Conservation (phyloP, 2,888 invertebrate species). For the Polydesmus complanatus region DNA sequence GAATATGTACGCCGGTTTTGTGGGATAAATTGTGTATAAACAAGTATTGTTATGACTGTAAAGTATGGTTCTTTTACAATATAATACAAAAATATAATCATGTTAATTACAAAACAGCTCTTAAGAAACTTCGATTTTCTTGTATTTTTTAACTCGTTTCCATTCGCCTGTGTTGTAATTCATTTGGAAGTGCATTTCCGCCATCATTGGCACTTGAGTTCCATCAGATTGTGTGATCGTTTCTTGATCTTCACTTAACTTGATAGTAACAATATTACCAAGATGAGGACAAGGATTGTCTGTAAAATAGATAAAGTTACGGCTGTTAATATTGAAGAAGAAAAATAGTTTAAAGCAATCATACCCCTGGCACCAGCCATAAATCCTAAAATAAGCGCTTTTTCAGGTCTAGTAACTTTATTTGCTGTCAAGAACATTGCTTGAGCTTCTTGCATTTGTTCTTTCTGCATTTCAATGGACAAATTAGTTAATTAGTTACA, state of each 20-base stretch:
- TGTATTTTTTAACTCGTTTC: slow-evolving; percentile 83
- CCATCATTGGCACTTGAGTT: slow-evolving; percentile 57
- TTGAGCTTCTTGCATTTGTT: slow-evolving; percentile 92
- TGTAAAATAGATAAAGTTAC: slow-evolving; percentile 31
- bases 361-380: slow-evolving; percentile 93
- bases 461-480: slow-evolving; percentile 47
- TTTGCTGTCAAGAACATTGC: slow-evolving; percentile 96
- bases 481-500: neutral
- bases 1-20: too few species aligned
- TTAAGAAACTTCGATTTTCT: slow-evolving; percentile 55
- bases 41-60: too few species aligned
- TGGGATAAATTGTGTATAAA: too few species aligned
- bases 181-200: slow-evolving; percentile 96
- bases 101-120: too few species aligned
- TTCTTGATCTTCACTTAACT: slow-evolving; percentile 81
- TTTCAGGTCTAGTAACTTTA: slow-evolving; percentile 88
- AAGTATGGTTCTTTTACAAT: too few species aligned
- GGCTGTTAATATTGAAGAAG: neutral
- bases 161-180: slow-evolving; percentile 96
- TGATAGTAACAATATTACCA: slow-evolving; percentile 91
- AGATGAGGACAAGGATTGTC: slow-evolving; percentile 95
- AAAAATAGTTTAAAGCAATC: slow-evolving; percentile 11
- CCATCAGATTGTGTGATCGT: slow-evolving; percentile 74
- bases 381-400: slow-evolving; percentile 91
- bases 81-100: too few species aligned